A percentile compares a stretch with the other conserved stretches of the same genome.
phyloP scores from a whole-genome alignment of 2,797 vertebrate genomes.

The Coranthus polyacanthus region DNA sequence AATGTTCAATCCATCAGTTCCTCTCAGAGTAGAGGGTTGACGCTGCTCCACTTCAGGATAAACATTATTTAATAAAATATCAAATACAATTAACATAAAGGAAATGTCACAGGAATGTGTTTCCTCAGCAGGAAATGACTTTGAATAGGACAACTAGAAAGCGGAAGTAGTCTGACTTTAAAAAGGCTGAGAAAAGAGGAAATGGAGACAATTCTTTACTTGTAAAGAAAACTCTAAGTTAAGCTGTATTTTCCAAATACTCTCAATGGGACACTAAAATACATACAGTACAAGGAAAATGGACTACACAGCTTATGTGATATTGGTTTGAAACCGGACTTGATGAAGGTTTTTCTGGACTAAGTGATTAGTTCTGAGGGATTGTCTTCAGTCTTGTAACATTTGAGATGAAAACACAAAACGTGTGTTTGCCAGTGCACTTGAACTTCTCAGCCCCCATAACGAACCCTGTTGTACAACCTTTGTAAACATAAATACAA shows the following conservation, averaged over 20 bases:
- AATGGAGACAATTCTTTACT: background rate
- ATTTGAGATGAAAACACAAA: conserved; percentile 1
- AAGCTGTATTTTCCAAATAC: too few relatives aligned
- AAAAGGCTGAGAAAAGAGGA: background rate
- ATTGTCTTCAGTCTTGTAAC: background rate
- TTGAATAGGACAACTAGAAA: conserved; percentile 1
- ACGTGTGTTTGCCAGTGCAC: background rate
- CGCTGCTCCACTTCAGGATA: background rate
- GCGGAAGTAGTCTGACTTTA: conserved; percentile 12
- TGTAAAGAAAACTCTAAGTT: background rate
- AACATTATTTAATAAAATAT: background rate
- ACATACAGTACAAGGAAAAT: too few relatives aligned
- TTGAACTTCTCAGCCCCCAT: background rate
- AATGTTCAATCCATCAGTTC: background rate
- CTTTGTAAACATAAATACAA: conserved; percentile 20
- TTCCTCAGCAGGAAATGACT: conserved; percentile 28
- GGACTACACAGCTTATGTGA: too few relatives aligned
- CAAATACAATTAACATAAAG: conserved; percentile 1
- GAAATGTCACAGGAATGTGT: conserved; percentile 1
- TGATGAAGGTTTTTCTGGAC: too few relatives aligned
- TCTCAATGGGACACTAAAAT: too few relatives aligned
- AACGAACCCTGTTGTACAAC: background rate
- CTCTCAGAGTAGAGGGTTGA: background rate
- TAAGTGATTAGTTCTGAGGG: background rate
- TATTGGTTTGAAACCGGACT: too few relatives aligned